Evolutionary conservation across 1,140 invertebrate genomes (phyloP).

Genomic region (Rhopalosiphum maidis): DNA sequence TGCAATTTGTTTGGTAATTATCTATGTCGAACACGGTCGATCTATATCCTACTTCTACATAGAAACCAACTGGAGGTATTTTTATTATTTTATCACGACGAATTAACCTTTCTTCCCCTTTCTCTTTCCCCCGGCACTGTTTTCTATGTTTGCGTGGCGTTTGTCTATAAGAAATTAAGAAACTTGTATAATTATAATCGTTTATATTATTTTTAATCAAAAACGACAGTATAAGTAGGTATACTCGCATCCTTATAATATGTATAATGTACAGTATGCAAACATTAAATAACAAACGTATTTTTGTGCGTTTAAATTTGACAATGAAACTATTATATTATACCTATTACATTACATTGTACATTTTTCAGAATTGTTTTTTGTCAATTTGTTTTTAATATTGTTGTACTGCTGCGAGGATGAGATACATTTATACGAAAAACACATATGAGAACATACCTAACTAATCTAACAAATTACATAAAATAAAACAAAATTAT

Average conservation of each 20-base stretch:
- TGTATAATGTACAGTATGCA: not conserved
- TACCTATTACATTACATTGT: too few relatives aligned
- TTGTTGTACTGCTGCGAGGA: too few relatives aligned
- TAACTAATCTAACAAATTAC: too few relatives aligned
- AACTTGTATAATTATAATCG: not conserved
- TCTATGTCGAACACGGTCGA: not conserved
- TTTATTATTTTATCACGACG: constrained; percentile 22
- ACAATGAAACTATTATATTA: not conserved
- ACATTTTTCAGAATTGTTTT: too few relatives aligned
- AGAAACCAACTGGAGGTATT: not conserved
- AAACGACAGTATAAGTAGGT: not conserved
- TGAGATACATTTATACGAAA: too few relatives aligned
- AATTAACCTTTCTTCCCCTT: constrained; percentile 29
- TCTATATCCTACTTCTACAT: constrained; percentile 6
- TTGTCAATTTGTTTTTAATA: too few relatives aligned
- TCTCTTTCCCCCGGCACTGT: not conserved
- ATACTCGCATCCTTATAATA: not conserved
- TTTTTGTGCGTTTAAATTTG: not conserved
- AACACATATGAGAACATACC: too few relatives aligned
- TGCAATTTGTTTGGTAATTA: not conserved
- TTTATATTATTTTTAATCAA: not conserved
- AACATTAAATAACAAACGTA: not conserved
- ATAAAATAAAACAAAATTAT: too few relatives aligned
- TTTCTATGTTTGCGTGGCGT: not conserved
- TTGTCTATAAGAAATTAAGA: not conserved